A percentile compares a stretch with the other conserved stretches of the same genome.
Evolutionary conservation across 1,140 invertebrate genomes (phyloP).

Genomic region (Pentalonia nigronervosa): DNA sequence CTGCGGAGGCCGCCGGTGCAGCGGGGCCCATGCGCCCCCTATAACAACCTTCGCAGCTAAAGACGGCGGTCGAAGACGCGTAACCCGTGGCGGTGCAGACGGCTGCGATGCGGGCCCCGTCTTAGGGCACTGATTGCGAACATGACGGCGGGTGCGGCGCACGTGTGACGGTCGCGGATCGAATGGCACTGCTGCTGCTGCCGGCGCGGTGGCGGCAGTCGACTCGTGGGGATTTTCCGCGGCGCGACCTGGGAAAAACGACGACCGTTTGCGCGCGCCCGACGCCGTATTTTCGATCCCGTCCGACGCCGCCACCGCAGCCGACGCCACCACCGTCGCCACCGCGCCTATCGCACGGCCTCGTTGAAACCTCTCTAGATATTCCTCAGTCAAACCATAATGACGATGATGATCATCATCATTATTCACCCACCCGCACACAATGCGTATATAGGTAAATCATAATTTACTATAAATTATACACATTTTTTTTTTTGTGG

Average conservation of each 20-base stretch:
- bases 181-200: conserved; percentile 1
- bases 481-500: background rate
- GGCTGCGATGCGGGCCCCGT: background rate
- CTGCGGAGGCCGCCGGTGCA: background rate
- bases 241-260: conserved; percentile 54
- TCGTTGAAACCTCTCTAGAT: background rate
- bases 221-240: conserved; percentile 44
- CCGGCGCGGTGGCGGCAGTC: background rate
- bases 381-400: background rate
- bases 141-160: conserved; percentile 12
- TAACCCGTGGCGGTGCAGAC: background rate
- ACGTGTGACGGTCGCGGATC: conserved; percentile 2
- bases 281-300: conserved; percentile 47
- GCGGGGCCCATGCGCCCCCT: background rate
- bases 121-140: background rate
- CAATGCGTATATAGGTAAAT: no score
- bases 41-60: background rate
- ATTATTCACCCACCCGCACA: background rate
- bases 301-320: background rate
- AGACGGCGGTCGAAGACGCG: background rate
- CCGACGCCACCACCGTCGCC: background rate
- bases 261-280: conserved; percentile 54
- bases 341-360: background rate
- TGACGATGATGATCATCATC: no score
- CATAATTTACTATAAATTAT: no score